phyloP scores from a whole-genome alignment of 2,888 invertebrate genomes.

The Electrophaes corylata region DNA sequence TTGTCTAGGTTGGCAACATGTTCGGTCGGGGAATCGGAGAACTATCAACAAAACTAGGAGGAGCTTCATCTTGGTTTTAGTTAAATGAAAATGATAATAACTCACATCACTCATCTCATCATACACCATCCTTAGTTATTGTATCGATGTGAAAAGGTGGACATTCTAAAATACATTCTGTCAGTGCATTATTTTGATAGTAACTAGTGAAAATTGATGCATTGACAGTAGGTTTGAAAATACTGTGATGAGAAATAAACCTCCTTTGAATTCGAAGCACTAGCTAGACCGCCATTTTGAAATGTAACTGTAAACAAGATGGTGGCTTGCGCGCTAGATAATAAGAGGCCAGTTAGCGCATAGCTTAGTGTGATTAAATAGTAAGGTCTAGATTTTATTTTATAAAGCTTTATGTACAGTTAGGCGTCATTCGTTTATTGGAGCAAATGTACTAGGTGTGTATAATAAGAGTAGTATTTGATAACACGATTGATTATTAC shows the following conservation, averaged over 20 bases:
- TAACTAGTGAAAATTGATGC: constrained; percentile 39
- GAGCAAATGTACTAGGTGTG: constrained; percentile 72
- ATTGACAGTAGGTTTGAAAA: constrained; percentile 55
- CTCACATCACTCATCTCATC: constrained; percentile 38
- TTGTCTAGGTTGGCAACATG: constrained; percentile 91
- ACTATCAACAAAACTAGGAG: constrained; percentile 94
- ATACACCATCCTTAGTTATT: constrained; percentile 52
- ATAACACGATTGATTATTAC: constrained; percentile 72
- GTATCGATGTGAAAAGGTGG: constrained; percentile 60
- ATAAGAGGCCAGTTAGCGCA: constrained; percentile 68
- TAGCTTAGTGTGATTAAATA: constrained; percentile 78
- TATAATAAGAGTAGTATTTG: constrained; percentile 80
- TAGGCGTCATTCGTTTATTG: constrained; percentile 74
- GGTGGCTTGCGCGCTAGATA: constrained; percentile 60
- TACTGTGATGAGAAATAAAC: constrained; percentile 71
- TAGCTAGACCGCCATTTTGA: constrained; percentile 61
- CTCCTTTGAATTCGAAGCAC: constrained; percentile 57
- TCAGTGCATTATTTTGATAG: constrained; percentile 46
- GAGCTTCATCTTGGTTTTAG: constrained; percentile 94
- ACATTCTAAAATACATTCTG: constrained; percentile 53
- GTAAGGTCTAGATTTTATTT: constrained; percentile 79
- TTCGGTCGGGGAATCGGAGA: constrained; percentile 96
- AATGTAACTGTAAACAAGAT: constrained; percentile 53
- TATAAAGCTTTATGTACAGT: constrained; percentile 82
- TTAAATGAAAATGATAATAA: constrained; percentile 50